Evolutionary conservation across 2,888 invertebrate species (phyloP).

Genomic region (Zaprionus obscuricornis): DNA sequence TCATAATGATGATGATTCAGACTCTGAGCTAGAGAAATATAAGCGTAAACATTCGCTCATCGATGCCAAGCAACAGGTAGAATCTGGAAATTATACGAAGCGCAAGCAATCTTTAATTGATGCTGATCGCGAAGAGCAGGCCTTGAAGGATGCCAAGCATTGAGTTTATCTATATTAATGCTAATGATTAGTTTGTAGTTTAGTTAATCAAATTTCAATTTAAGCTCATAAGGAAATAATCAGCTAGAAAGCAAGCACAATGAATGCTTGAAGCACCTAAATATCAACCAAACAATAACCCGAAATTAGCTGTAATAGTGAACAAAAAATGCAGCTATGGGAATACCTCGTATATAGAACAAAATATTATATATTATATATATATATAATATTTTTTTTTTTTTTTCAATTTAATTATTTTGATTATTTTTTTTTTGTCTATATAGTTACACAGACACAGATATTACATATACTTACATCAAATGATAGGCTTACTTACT

Average conservation of each 20-base stretch:
- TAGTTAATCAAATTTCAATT: conserved; percentile 60
- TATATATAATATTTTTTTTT: too few relatives aligned
- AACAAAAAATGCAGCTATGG: too few relatives aligned
- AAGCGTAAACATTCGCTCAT: conserved; percentile 79
- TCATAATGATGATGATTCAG: conserved; percentile 66
- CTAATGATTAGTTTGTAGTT: conserved; percentile 51
- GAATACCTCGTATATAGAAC: conserved; percentile 24
- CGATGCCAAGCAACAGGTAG: conserved; percentile 70
- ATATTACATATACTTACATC: too few relatives aligned
- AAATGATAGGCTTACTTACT: conserved; percentile 23
- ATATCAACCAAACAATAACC: neutral
- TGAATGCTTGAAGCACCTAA: conserved; percentile 15
- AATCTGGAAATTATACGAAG: conserved; percentile 63
- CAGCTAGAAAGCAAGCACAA: too few relatives aligned
- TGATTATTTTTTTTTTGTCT: too few relatives aligned
- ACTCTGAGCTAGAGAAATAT: conserved; percentile 77
- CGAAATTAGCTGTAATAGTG: too few relatives aligned
- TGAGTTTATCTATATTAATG: conserved; percentile 36
- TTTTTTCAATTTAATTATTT: too few relatives aligned
- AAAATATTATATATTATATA: too few relatives aligned
- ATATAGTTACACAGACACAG: too few relatives aligned
- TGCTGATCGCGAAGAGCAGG: conserved; percentile 69
- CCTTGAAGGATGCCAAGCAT: conserved; percentile 74
- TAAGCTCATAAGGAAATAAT: conserved; percentile 17
- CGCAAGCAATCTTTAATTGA: conserved; percentile 74